Evolutionary conservation across 2,888 invertebrate genomes (phyloP), one percentile per base, ranked within the genome.

Genomic region (Cosmia pyralina): DNA sequence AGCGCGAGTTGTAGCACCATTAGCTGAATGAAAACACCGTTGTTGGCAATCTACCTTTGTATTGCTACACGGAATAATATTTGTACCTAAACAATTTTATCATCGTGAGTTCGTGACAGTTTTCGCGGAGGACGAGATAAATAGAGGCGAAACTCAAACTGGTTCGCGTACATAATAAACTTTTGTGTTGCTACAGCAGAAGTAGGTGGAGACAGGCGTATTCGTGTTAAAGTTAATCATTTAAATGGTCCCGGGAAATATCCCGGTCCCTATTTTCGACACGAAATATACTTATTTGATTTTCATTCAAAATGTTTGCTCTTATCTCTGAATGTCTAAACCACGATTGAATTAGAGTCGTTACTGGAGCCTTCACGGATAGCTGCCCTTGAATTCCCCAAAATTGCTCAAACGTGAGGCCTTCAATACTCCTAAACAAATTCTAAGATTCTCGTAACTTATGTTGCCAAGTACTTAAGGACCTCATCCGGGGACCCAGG

Each of bases 91-190:
- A 69, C 48, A 69, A 68, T 77, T 65, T 68, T 68, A 68, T 55
- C 46, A 55, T 46, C 52, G 3, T 28, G 28, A 28, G 28, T 28
- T 28, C 28, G 65, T 69, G 76, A 69, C 70, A 81, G 69, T 65
- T 81, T 81, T 78, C 48, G 71, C 71, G 64, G 71, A 59, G 62
- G 71, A 67, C 66, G 62, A 82, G 52, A 70, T 67, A 79, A 67
- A 71, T 82, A 52, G 55, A 81, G 22, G 59, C 52, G 52, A 59
- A 67, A 72, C 60, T 64, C 19, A 52, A 77, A 77, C 64, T 57
- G 63, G 75, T 62, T 69, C n/a, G 65, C 34, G 52, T 75, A 34
- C 38, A 55, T 75, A 34, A 74, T 79, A 78, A 53, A 78, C 65
- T 65, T 64, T 53, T 75, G 53, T 81, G 59, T 77, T 28, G 65